Percentiles rank a stretch among this genome's conserved stretches.
Evolutionary conservation across 2,113 vertebrate genomes (phyloP).

Genomic region (Chionodraco myersi): DNA sequence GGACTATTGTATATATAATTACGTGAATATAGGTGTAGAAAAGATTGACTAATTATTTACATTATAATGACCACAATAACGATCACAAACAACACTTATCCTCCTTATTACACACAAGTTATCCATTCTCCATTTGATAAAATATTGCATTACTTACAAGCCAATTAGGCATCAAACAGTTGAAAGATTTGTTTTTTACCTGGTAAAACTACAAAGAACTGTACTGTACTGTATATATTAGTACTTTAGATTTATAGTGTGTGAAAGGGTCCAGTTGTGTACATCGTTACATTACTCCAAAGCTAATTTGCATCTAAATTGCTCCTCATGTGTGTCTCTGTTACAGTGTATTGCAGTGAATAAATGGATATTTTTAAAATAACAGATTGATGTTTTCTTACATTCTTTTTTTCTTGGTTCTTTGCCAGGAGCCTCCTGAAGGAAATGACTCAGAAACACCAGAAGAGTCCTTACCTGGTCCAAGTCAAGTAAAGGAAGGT

Average conservation of each 20-base stretch:
- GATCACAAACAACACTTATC: too few relatives aligned
- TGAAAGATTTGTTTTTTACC: too few relatives aligned
- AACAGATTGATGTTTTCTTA: background rate
- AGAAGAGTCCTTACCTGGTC: slow-evolving; percentile 39
- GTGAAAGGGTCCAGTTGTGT: background rate
- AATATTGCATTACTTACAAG: too few relatives aligned
- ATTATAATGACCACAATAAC: too few relatives aligned
- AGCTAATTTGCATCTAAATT: background rate
- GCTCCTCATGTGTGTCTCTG: background rate
- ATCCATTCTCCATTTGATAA: too few relatives aligned
- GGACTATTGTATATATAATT: too few relatives aligned
- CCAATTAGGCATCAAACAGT: too few relatives aligned
- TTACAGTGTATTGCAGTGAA: background rate
- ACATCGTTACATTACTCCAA: background rate
- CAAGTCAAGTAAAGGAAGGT: slow-evolving; percentile 63
- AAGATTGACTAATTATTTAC: too few relatives aligned
- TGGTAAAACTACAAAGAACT: too few relatives aligned
- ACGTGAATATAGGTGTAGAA: too few relatives aligned
- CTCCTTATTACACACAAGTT: too few relatives aligned
- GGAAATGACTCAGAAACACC: slow-evolving; percentile 45
- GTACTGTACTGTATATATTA: background rate
- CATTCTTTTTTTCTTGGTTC: background rate
- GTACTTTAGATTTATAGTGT: background rate
- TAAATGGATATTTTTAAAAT: background rate
- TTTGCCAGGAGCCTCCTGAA: slow-evolving; percentile 50